phyloP scores from a whole-genome alignment of 2,113 vertebrate genomes.

The Echinops telfairi region DNA sequence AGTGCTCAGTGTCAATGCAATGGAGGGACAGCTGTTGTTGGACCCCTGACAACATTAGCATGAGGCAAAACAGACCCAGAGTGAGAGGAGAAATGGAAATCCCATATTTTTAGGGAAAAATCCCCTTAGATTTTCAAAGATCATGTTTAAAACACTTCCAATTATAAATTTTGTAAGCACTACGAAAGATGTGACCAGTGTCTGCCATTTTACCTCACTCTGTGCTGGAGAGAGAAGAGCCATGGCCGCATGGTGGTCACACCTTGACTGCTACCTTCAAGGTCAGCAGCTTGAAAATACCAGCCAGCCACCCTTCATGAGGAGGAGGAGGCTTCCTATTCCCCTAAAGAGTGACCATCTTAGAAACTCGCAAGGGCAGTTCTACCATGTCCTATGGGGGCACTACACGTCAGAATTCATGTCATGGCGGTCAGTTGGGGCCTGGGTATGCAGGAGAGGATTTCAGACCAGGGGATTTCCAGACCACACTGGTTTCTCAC shows the following conservation, averaged over 20 bases:
- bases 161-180: background rate
- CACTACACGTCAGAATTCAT: too few relatives aligned
- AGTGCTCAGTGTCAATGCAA: background rate
- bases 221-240: background rate
- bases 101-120: background rate
- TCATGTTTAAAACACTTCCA: background rate
- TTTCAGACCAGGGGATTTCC: background rate
- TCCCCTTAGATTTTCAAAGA: background rate
- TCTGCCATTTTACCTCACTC: slow-evolving; percentile 5
- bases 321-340: too few relatives aligned
- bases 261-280: too few relatives aligned
- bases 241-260: too few relatives aligned
- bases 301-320: too few relatives aligned
- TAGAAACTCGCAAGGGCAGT: too few relatives aligned
- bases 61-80: background rate
- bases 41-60: background rate
- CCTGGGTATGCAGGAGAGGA: too few relatives aligned
- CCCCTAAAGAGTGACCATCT: too few relatives aligned
- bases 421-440: too few relatives aligned
- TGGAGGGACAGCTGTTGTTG: background rate
- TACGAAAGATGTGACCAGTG: background rate
- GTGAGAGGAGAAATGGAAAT: slow-evolving; percentile 36
- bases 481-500: background rate
- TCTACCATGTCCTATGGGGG: too few relatives aligned
- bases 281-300: too few relatives aligned